Base-by-base conservation (phyloP, 2,888 invertebrate genomes). In the Branchellion lobata region DNA sequence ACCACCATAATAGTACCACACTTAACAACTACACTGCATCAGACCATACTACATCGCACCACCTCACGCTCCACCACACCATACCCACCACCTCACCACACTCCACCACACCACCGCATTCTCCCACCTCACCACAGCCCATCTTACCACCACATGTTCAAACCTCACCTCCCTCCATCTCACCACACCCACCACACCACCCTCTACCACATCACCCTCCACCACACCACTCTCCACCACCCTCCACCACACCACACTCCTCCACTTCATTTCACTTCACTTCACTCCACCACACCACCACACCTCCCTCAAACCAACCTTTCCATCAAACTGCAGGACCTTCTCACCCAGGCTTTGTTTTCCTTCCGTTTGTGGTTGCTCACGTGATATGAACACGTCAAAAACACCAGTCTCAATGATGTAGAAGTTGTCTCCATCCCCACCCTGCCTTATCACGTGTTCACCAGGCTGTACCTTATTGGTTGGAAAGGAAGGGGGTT, bases 391-490 rank as follows among this genome's bases (percentile, higher is more conserved):
- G 65, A 77, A 77, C 1, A 77, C 86, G 81, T 87, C 86, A 81
- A 85, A 87, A 3, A 83, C 82, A n/a, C 87, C 88, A 1, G 81
- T 84, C 81, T 87, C 87, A 36, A 88, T 87, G 81, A 88, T 87
- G 83, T 88, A 88, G 82, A 88, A 88, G 82, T 88, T 86, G 81
- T 88, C 88, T 0, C 88, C 88, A 81, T 87, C 87, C 80, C 87
- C 87, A 0, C 87, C 88, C 80, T 87, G 87, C 57, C 82, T 82
- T 40, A 88, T 88, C 21, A 88, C 85, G 74, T 84, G 84, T 79
- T 87, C 86, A 0, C 85, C 87, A 1, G 86, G 84, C 27, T 65
- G 77, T 14, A 57, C 61, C 61, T 57, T 5, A 18, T 8, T 57
- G 47, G 47, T 47, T 47, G n/a, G n/a, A n/a, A n/a, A n/a, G n/a